Base-by-base conservation (phyloP, 1,140 invertebrate genomes). In the Drosophila parvula region DNA sequence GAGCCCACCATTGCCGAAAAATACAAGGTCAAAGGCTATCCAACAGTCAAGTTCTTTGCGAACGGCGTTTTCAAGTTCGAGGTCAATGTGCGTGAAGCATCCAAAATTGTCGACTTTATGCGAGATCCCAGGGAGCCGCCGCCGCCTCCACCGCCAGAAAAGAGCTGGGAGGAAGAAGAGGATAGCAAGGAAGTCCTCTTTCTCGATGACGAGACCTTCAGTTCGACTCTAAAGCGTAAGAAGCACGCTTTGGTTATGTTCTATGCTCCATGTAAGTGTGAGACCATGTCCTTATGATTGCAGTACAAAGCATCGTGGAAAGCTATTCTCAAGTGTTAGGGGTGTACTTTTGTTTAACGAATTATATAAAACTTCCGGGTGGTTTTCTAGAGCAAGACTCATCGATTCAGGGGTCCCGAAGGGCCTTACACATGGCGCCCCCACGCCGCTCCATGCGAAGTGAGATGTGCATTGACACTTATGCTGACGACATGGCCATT, bases 181-280 rank as follows among this genome's bases (percentile, higher is more conserved):
- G 95, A 94, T 14, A 93, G 95, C 55, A 95, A 94, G 18, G 93
- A 96, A 38, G 96, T 98, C 10, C 93, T 96, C 30, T 97, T 97
- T 93, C 93, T 98, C 5, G 94, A 94, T 55, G 94, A 95, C 32
- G 94, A 95, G 32, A 95, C 93, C 58, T 98, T 97, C 90, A 95
- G 94, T 71, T 77, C 93, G 36, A 92, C 92, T 0, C 88, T 94
- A 7, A 93, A 94, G 56, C 93, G 94, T 44, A 93, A 94, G 69
- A 94, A 94, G 60, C 96, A 98, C 92, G 95, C 95, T 12, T 84
- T 98, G 10, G 95, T 98, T 44, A 97, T 98, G 95, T 98, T 98
- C 92, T 98, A 98, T 93, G 97, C 97, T 5, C 97, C 97, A 40
- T 98, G 97, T 97, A 94, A 95, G 95, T 92, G 22, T 59, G 8